phyloP scores from a whole-genome alignment of 2,797 vertebrate species.

The Semaprochilodus insignis region DNA sequence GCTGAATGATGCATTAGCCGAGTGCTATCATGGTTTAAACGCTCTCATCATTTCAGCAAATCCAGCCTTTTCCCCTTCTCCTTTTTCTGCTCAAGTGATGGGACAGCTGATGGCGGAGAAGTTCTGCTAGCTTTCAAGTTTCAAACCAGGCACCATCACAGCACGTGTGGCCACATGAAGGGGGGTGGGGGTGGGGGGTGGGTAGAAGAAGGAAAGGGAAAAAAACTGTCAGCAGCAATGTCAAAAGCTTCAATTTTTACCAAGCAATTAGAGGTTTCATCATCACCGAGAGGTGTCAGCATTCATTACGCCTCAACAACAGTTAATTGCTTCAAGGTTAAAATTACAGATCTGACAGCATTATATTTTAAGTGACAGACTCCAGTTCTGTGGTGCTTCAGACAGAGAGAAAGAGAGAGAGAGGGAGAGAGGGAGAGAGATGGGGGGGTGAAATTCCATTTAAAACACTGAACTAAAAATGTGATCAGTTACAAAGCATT shows the following conservation, averaged over 20 bases:
- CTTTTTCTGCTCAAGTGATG: constrained; percentile 74
- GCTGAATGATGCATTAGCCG: constrained; percentile 77
- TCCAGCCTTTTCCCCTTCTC: constrained; percentile 74
- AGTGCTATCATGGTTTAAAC: constrained; percentile 80
- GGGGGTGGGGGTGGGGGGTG: constrained; percentile 52
- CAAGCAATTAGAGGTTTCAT: constrained; percentile 87
- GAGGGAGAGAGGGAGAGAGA: constrained; percentile 46
- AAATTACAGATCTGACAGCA: constrained; percentile 86
- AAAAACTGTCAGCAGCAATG: constrained; percentile 81
- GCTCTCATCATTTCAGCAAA: constrained; percentile 85
- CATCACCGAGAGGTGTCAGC: constrained; percentile 83
- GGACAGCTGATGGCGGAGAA: constrained; percentile 82
- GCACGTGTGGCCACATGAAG: constrained; percentile 75
- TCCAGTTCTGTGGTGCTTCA: constrained; percentile 74
- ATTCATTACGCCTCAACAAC: constrained; percentile 83
- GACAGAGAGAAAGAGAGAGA: constrained; percentile 62
- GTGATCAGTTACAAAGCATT: constrained; percentile 58
- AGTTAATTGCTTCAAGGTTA: constrained; percentile 89
- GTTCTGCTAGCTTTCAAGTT: constrained; percentile 85
- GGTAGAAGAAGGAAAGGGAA: constrained; percentile 15
- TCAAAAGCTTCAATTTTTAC: constrained; percentile 84
- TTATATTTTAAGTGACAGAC: constrained; percentile 87
- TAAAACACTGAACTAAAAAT: constrained; percentile 65
- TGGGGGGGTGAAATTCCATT: constrained; percentile 58
- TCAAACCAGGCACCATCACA: constrained; percentile 73